phyloP scores from a whole-genome alignment of 2,888 invertebrate genomes.

The Achlya flavicornis region DNA sequence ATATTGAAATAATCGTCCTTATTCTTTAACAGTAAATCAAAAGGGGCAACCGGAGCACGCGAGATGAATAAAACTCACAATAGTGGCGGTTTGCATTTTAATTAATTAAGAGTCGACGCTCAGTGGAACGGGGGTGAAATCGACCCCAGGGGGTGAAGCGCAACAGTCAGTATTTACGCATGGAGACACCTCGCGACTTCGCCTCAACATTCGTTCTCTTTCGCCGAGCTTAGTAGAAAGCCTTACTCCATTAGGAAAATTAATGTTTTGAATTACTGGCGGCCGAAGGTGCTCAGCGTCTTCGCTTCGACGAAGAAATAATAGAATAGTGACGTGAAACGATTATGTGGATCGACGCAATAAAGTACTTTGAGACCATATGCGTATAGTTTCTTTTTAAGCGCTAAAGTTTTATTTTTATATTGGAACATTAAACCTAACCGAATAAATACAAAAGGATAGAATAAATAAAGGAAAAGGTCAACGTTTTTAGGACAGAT shows the following conservation, averaged over 20 bases:
- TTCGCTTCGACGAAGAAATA: slow-evolving; percentile 40
- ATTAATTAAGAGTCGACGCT: slow-evolving; percentile 69
- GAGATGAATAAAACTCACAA: slow-evolving; percentile 60
- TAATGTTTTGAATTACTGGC: slow-evolving; percentile 81
- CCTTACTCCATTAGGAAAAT: slow-evolving; percentile 83
- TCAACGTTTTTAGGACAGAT: not conserved
- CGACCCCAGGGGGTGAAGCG: slow-evolving; percentile 39
- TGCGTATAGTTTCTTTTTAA: not conserved
- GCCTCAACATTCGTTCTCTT: slow-evolving; percentile 58
- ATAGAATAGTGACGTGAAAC: slow-evolving; percentile 37
- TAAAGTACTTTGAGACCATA: not conserved
- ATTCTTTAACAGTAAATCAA: slow-evolving; percentile 47
- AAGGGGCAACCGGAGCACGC: slow-evolving; percentile 61
- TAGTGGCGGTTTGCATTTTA: slow-evolving; percentile 77
- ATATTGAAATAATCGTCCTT: slow-evolving; percentile 26
- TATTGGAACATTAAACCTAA: not conserved
- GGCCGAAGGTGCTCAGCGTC: slow-evolving; percentile 36
- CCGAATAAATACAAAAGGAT: slow-evolving; percentile 1
- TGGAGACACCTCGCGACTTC: slow-evolving; percentile 67
- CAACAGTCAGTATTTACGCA: slow-evolving; percentile 74
- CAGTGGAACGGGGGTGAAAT: slow-evolving; percentile 21
- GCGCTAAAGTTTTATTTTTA: not conserved
- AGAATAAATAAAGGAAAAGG: slow-evolving; percentile 2
- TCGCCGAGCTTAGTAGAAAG: slow-evolving; percentile 66
- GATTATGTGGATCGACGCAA: slow-evolving; percentile 14